Evolutionary conservation across 2,113 vertebrate species (phyloP), one percentile per base, ranked within the genome.

Genomic region (Furnarius figulus): DNA sequence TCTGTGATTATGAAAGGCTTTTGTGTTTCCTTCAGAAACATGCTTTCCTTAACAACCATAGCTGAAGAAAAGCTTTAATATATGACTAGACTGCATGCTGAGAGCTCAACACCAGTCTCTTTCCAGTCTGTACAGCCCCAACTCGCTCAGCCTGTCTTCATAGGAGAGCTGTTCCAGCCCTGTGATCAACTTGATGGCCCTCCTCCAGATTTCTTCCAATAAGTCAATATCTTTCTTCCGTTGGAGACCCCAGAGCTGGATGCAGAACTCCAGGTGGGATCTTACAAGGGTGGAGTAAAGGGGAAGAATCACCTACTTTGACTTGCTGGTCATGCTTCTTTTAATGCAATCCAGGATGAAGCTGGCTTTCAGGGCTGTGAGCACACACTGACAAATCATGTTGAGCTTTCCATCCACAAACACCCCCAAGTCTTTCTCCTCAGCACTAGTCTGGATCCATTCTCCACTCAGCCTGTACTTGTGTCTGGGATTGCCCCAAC

Each of bases 281-380:
- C 5, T 81, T 31, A 35, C 25, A 19, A 23, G 27, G 42, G 44
- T 10, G 8, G 22, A 50, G 22, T 2, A 16, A 37, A 28, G 14
- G 33, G 27, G 27, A 10, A 81, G 76, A 37, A 58, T 37, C 18
- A 9, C 11, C 18, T 66, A 8, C 27, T 39, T 39, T 8, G 4
- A 11, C 25, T 6, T 58, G 50, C 35, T 33, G 44, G 9, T 37
- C 50, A 16, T 0, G 0, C 44, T 59, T 37, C 44, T 30, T 44
- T 66, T 70, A 20, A 66, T 44, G 77, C 9, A 58, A 28, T 14
- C 23, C 23, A 66, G 46, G 39, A 30, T 24, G 27, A 15, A 14
- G 15, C 3, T 46, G 44, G 33, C 27, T 59, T 20, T 74, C 42
- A 44, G 77, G 15, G 19, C 12, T 24, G 44, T 10, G 33, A 67